Percentiles rank a stretch among this genome's conserved stretches.
phyloP scores from a whole-genome alignment of 2,888 invertebrate species.

The Plusia festucae region DNA sequence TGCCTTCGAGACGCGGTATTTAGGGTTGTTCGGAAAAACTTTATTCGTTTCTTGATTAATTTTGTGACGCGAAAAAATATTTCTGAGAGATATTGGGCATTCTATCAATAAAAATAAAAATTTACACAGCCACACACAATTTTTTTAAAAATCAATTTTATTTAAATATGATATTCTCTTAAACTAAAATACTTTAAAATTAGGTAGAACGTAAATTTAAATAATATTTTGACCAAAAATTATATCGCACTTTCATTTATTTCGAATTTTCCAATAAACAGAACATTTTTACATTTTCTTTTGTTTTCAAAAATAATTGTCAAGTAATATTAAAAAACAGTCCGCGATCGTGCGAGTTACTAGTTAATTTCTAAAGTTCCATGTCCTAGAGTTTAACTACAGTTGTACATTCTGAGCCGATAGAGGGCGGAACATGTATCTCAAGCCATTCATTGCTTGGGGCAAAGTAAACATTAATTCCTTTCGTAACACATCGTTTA shows the following conservation, averaged over 20 bases:
- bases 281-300: no score
- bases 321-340: neutral
- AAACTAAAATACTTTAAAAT: no score
- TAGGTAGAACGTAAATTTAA: no score
- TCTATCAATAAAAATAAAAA: neutral
- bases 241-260: no score
- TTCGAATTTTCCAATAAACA: no score
- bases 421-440: slow-evolving; percentile 1
- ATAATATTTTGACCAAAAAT: no score
- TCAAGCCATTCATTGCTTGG: neutral
- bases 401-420: neutral
- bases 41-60: slow-evolving; percentile 17
- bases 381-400: neutral
- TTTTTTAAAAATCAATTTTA: no score
- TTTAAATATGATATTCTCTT: no score
- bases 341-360: neutral
- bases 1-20: slow-evolving; percentile 32
- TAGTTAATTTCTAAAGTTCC: neutral
- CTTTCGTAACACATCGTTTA: neutral
- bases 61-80: slow-evolving; percentile 3
- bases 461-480: neutral
- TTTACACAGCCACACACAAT: no score
- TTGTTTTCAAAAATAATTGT: no score
- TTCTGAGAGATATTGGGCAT: neutral
- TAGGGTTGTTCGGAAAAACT: slow-evolving; percentile 19